These are phyloP conservation scores for Antheraea pernyi DNA, from an alignment of 1,140 invertebrate genomes.

Conservation along the genomic window DNA sequence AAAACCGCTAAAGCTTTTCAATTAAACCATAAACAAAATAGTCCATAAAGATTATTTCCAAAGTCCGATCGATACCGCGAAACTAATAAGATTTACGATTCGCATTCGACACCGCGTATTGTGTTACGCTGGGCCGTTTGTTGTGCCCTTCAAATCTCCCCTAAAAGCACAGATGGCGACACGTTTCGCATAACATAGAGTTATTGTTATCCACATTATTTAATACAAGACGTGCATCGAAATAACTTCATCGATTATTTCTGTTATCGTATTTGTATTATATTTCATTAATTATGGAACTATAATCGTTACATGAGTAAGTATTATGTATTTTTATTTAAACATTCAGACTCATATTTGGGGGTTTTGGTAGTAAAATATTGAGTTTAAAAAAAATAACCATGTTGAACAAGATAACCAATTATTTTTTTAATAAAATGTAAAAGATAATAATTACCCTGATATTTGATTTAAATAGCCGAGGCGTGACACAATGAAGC, in stretches of 20 bases:
- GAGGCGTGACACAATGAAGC: too few relatives aligned
- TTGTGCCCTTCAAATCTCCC: constrained; percentile 2
- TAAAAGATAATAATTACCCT: too few relatives aligned
- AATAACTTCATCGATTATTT: background rate
- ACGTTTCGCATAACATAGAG: constrained; percentile 7
- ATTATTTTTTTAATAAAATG: too few relatives aligned
- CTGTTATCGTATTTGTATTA: background rate
- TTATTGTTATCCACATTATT: constrained; percentile 3
- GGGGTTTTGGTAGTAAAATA: too few relatives aligned
- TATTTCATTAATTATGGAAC: background rate
- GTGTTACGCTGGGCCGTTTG: background rate
- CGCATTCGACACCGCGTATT: constrained; percentile 11
- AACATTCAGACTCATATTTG: too few relatives aligned
- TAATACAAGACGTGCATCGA: constrained; percentile 2
- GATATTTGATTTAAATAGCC: too few relatives aligned
- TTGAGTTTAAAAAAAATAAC: too few relatives aligned
- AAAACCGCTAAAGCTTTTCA: constrained; percentile 8
- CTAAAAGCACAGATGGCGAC: constrained; percentile 13
- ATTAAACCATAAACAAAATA: constrained; percentile 17
- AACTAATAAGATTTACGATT: constrained; percentile 49
- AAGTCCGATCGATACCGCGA: constrained; percentile 44
- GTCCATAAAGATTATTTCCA: constrained; percentile 28
- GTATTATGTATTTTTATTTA: too few relatives aligned
- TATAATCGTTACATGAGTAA: too few relatives aligned
- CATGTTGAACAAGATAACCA: too few relatives aligned